Evolutionary conservation across 2,797 vertebrate genomes (phyloP).

Genomic region (Pangasius larnaudii): DNA sequence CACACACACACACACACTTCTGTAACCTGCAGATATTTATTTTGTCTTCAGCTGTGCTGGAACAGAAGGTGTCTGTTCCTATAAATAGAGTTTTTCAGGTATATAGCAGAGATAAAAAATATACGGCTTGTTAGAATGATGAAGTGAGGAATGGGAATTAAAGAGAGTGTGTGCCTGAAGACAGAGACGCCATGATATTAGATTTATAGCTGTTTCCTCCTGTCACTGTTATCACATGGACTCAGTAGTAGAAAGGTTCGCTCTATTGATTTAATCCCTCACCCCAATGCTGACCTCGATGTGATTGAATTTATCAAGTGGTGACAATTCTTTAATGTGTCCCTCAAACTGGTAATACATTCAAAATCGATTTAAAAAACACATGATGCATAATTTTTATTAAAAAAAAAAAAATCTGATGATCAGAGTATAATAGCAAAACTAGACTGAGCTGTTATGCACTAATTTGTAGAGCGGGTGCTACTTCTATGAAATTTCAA

Average conservation of each 20-base stretch:
- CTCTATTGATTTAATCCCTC: slow-evolving; percentile 36
- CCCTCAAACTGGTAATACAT: neutral
- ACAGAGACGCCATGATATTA: neutral
- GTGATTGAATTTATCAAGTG: slow-evolving; percentile 30
- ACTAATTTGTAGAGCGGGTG: neutral
- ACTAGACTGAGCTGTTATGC: neutral
- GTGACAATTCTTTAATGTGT: slow-evolving; percentile 6
- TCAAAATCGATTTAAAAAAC: neutral
- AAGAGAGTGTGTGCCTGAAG: neutral
- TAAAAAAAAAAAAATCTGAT: neutral
- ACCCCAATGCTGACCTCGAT: slow-evolving; percentile 48
- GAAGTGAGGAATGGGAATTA: neutral
- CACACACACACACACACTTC: slow-evolving; percentile 35
- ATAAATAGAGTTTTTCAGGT: slow-evolving; percentile 8
- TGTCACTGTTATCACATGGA: slow-evolving; percentile 11
- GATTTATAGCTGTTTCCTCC: slow-evolving; percentile 7
- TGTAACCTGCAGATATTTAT: slow-evolving; percentile 34
- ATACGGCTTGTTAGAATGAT: neutral
- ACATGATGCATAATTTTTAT: no score
- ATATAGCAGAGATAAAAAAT: neutral
- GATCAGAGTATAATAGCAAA: neutral
- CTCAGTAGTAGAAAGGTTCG: neutral
- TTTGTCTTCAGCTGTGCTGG: slow-evolving; percentile 32
- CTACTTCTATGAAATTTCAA: neutral
- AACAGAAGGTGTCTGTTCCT: slow-evolving; percentile 11